Evolutionary conservation across 1,140 invertebrate species (phyloP).

Genomic region (Brachionus rubens): DNA sequence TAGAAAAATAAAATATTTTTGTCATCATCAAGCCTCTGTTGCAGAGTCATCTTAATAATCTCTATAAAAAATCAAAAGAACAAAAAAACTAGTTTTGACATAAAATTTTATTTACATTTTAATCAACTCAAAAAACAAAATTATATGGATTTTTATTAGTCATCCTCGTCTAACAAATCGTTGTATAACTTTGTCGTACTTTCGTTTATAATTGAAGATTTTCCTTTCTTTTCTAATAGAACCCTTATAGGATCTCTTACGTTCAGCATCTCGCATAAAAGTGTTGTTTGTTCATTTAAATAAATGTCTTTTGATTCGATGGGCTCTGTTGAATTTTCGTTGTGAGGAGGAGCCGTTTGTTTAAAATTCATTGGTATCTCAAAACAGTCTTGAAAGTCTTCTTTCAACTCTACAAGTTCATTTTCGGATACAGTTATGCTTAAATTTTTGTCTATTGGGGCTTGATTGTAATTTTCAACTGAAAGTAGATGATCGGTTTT

Average conservation of each 20-base stretch:
- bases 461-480: slow-evolving; percentile 73
- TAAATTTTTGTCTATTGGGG: slow-evolving; percentile 66
- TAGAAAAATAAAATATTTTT: neutral
- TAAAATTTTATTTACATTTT: slow-evolving; percentile 39
- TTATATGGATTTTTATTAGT: neutral
- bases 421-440: slow-evolving; percentile 71
- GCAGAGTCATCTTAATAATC: neutral
- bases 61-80: neutral
- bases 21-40: neutral
- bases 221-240: slow-evolving; percentile 34
- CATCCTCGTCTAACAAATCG: slow-evolving; percentile 37
- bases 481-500: slow-evolving; percentile 82
- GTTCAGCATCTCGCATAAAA: slow-evolving; percentile 74
- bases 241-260: slow-evolving; percentile 70
- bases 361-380: slow-evolving; percentile 74
- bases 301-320: slow-evolving; percentile 51
- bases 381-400: slow-evolving; percentile 67
- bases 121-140: neutral
- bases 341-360: slow-evolving; percentile 67
- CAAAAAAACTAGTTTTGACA: neutral
- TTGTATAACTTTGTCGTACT: slow-evolving; percentile 38
- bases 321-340: slow-evolving; percentile 58
- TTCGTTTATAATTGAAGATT: slow-evolving; percentile 8
- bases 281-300: slow-evolving; percentile 76
- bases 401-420: slow-evolving; percentile 69